Percentiles rank a stretch among this genome's conserved stretches.
phyloP scores from a whole-genome alignment of 2,888 invertebrate genomes.

The Conus canariensis region DNA sequence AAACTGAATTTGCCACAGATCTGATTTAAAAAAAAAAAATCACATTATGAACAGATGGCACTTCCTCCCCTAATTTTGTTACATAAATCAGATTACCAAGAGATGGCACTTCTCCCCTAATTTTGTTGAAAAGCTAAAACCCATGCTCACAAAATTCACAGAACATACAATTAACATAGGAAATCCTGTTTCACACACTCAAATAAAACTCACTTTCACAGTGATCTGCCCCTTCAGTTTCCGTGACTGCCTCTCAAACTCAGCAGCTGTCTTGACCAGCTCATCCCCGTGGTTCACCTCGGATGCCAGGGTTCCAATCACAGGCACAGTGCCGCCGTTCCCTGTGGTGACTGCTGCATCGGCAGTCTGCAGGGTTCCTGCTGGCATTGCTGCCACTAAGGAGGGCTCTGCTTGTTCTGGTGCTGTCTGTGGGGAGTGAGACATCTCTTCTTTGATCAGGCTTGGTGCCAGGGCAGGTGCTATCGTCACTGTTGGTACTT shows the following conservation, averaged over 20 bases:
- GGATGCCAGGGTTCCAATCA: conserved; percentile 82
- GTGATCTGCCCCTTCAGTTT: conserved; percentile 83
- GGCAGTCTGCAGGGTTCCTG: conserved; percentile 44
- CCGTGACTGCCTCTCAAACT: conserved; percentile 82
- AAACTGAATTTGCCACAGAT: no score
- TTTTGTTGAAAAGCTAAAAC: no score
- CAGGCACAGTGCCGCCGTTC: conserved; percentile 55
- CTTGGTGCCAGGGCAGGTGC: conserved; percentile 50
- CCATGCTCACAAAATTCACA: no score
- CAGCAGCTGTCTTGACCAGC: conserved; percentile 57
- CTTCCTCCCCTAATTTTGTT: no score
- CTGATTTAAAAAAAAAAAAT: no score
- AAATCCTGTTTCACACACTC: not conserved
- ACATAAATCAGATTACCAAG: no score
- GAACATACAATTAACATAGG: no score
- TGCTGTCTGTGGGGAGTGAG: conserved; percentile 4
- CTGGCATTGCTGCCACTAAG: conserved; percentile 43
- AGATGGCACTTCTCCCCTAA: no score
- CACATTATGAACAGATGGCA: no score
- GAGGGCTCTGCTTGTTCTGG: conserved; percentile 26
- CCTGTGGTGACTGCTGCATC: not conserved
- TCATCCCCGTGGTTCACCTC: conserved; percentile 58
- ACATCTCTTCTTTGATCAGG: conserved; percentile 26
- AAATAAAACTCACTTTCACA: conserved; percentile 57
- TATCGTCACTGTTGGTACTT: conserved; percentile 55